Evolutionary conservation across 2,113 vertebrate genomes (phyloP), one percentile per base, ranked within the genome.

Genomic region (Rana temporaria): DNA sequence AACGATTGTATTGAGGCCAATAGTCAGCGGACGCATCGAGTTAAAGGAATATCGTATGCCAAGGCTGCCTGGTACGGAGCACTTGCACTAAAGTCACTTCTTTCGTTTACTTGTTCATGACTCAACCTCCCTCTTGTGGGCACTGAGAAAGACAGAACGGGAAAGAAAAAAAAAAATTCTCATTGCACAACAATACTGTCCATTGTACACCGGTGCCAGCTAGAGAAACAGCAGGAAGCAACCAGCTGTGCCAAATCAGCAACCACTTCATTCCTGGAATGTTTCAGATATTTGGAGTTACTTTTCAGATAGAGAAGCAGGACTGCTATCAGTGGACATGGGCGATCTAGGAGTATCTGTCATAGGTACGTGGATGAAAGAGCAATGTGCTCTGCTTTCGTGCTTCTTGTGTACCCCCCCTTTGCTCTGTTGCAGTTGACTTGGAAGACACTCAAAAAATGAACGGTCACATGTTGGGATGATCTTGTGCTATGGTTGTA

Each of bases 241-340:
- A 78, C 82, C 81, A 80, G 69, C 80, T 87, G 66, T 85, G 88
- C 87, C 86, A 86, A 87, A 84, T 91, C 87, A 85, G 87, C 86
- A 86, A 60, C 86, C 88, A 86, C 87, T 86, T 88, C 90, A 91
- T 91, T 92, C 88, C 85, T 88, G 88, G 89, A 87, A 91, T 89
- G 79, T 85, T 87, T 91, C 60, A 85, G 78, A 90, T 90, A 86
- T 87, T 91, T 87, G 81, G 90, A 82, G 81, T 87, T 78, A 79
- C 57, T 88, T 89, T 90, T 85, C 14, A 1, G 81, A 82, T 81
- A 86, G 80, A 73, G 78, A 16, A 30, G 62, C 60, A 52, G 24
- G 53, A 53, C 60, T 20, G 32, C 59, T 30, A 59, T 79, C 69
- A 55, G 22, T 71, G 56, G 32, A 32, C 56, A 81, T 53, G 67